Conservation (phyloP, 1,140 invertebrate species). For the Dreissena rostriformis region DNA sequence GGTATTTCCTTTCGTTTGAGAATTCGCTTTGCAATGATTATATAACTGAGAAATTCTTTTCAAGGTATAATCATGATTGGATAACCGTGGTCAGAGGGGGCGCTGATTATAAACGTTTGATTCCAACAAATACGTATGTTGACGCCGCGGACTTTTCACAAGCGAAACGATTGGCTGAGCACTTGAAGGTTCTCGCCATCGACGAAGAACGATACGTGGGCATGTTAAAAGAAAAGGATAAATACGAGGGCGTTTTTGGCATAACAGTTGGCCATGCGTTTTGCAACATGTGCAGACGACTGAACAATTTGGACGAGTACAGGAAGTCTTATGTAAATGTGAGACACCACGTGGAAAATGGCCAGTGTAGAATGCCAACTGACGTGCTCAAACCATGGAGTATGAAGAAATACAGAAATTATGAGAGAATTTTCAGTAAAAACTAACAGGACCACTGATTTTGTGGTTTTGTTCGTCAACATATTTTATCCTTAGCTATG, state of each 20-base stretch:
- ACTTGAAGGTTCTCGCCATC: background rate
- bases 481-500: too few relatives aligned
- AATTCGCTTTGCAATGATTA: conserved; percentile 38
- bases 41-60: conserved; percentile 23
- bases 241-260: background rate
- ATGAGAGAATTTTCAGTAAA: conserved; percentile 11
- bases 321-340: conserved; percentile 23
- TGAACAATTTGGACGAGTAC: conserved; percentile 11
- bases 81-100: conserved; percentile 5
- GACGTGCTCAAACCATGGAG: background rate
- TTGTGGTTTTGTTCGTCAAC: background rate
- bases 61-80: background rate
- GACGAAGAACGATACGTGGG: conserved; percentile 16
- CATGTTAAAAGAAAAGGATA: conserved; percentile 13
- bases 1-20: conserved; percentile 19
- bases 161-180: background rate
- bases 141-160: conserved; percentile 19
- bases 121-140: conserved; percentile 2
- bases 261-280: background rate
- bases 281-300: conserved; percentile 7
- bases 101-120: conserved; percentile 8
- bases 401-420: background rate
- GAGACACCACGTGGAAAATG: conserved; percentile 1
- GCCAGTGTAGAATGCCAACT: conserved; percentile 20
- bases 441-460: background rate